Conservation (phyloP, 1,140 invertebrate species). For the Chrysoperla carnea region DNA sequence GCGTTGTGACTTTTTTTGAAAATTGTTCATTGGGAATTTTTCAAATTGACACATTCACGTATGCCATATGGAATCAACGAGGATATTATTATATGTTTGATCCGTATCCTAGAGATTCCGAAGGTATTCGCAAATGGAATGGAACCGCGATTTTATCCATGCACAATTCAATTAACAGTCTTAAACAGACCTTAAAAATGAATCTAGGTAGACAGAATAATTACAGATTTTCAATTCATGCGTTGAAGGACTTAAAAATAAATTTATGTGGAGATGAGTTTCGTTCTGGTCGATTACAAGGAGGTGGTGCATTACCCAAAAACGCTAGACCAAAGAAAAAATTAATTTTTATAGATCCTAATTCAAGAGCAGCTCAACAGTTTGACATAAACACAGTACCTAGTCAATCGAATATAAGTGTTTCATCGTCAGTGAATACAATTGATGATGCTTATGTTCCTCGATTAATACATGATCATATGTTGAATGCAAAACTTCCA, state of each 20-base stretch:
- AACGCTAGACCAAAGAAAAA: too few species aligned
- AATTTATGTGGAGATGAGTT: not conserved
- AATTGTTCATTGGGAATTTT: constrained; percentile 28
- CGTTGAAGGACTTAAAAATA: constrained; percentile 24
- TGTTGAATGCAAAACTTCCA: too few species aligned
- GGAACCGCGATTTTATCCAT: constrained; percentile 28
- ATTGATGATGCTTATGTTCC: too few species aligned
- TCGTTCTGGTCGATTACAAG: too few species aligned
- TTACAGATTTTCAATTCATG: constrained; percentile 27
- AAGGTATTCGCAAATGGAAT: constrained; percentile 19
- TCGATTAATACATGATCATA: too few species aligned
- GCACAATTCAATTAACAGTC: constrained; percentile 25
- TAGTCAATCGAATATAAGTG: too few species aligned
- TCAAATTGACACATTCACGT: constrained; percentile 24
- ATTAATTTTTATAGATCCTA: too few species aligned
- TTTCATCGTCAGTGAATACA: too few species aligned
- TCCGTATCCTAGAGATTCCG: constrained; percentile 26
- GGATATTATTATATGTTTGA: constrained; percentile 34
- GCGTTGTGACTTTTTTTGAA: constrained; percentile 24
- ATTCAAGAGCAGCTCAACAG: too few species aligned
- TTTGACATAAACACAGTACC: too few species aligned
- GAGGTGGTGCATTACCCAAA: too few species aligned
- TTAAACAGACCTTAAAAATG: constrained; percentile 22
- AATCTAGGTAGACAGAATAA: constrained; percentile 28
- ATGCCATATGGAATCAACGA: constrained; percentile 30